These are phyloP conservation scores for Ptycholaimellus sp. DNA, from an alignment of 2,888 invertebrate genomes.

Conservation along the genomic window DNA sequence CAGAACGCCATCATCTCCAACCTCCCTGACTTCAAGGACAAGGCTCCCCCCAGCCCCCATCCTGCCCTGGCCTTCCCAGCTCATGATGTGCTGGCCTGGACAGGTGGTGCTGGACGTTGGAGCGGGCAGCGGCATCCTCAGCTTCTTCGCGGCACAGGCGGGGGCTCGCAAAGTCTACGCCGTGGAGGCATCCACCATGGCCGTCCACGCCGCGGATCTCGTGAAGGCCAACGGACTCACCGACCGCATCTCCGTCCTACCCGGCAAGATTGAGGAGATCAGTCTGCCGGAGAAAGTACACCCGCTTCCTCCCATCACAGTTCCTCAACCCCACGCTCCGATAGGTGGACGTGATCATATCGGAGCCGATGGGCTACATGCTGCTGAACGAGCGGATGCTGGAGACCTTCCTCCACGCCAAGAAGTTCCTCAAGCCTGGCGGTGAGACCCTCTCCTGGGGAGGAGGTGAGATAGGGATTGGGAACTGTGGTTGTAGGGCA, in stretches of 20 bases:
- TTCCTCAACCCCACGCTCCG: too few relatives aligned
- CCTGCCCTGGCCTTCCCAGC: not conserved
- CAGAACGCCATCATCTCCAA: conserved; percentile 86
- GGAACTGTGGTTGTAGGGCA: conserved; percentile 38
- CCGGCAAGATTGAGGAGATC: conserved; percentile 95
- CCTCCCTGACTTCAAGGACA: conserved; percentile 56
- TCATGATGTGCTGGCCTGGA: too few relatives aligned
- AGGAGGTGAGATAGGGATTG: not conserved
- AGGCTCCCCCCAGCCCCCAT: conserved; percentile 20
- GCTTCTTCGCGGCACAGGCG: conserved; percentile 91
- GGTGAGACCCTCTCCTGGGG: conserved; percentile 24
- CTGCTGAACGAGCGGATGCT: conserved; percentile 94
- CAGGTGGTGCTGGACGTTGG: conserved; percentile 85
- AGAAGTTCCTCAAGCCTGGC: conserved; percentile 73
- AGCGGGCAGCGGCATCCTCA: conserved; percentile 88
- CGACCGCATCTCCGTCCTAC: conserved; percentile 65
- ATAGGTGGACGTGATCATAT: conserved; percentile 88
- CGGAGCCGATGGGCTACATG: conserved; percentile 99
- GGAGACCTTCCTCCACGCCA: conserved; percentile 89
- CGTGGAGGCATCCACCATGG: conserved; percentile 98
- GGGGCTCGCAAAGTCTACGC: conserved; percentile 89
- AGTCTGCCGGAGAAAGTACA: conserved; percentile 73
- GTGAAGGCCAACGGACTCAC: conserved; percentile 67
- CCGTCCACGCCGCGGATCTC: conserved; percentile 68
- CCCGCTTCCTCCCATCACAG: too few relatives aligned